Evolutionary conservation across 2,888 invertebrate species (phyloP).

Genomic region (Leptopilina syphax): DNA sequence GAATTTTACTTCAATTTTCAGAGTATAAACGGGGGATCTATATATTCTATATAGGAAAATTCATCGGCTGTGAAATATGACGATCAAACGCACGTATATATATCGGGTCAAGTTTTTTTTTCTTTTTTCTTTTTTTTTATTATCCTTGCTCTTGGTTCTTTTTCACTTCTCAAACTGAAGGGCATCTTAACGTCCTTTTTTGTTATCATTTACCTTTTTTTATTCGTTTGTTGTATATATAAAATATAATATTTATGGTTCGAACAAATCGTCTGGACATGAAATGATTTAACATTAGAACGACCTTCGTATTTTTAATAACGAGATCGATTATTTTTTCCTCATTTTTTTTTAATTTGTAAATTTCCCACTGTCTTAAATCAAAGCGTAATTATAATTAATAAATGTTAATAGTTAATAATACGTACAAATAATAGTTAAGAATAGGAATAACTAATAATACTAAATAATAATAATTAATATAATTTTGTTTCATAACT

Average conservation of each 20-base stretch:
- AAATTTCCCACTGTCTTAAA: too few species aligned
- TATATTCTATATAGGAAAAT: conserved; percentile 8
- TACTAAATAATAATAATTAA: too few species aligned
- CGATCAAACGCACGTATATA: conserved; percentile 30
- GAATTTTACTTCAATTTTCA: conserved; percentile 9
- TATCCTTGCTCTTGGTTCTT: background rate
- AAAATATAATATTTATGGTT: conserved; percentile 17
- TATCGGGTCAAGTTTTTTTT: conserved; percentile 19
- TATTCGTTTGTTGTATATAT: background rate
- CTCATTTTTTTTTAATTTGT: too few species aligned
- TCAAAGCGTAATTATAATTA: too few species aligned
- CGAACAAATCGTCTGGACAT: background rate
- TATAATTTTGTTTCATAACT: too few species aligned
- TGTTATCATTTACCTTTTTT: background rate
- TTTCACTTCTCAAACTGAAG: background rate
- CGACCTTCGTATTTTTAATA: background rate
- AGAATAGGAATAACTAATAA: too few species aligned
- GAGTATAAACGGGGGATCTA: background rate
- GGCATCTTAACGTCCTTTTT: background rate
- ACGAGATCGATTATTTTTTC: too few species aligned
- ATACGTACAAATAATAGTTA: too few species aligned
- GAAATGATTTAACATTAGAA: conserved; percentile 1
- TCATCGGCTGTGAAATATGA: conserved; percentile 30
- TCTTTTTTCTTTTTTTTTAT: background rate
- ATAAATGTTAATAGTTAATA: too few species aligned